Percentiles rank a stretch among this genome's conserved stretches.
Evolutionary conservation across 1,140 invertebrate genomes (phyloP).

Genomic region (Tetramorium parvispinum): DNA sequence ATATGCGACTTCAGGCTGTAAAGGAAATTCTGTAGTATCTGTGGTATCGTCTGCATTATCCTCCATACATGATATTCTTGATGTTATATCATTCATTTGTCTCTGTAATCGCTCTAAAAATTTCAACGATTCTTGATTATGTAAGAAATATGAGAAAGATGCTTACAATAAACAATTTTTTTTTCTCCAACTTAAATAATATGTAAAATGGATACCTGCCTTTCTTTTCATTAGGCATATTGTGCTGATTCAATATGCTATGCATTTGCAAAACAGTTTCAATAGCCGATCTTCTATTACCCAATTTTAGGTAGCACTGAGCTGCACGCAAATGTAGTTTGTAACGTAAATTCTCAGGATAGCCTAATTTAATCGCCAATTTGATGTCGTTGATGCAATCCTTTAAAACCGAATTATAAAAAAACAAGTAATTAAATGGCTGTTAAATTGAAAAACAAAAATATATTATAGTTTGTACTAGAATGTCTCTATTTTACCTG

Average conservation of each 20-base stretch:
- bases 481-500: constrained; percentile 71
- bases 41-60: not conserved
- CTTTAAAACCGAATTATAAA: constrained; percentile 67
- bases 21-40: constrained; percentile 20
- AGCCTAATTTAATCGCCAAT: constrained; percentile 79
- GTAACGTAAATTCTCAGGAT: constrained; percentile 78
- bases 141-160: constrained; percentile 2
- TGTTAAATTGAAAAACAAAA: no score
- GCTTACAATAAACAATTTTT: constrained; percentile 4
- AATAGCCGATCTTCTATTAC: constrained; percentile 73
- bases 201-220: constrained; percentile 67
- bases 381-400: constrained; percentile 83
- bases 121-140: constrained; percentile 21
- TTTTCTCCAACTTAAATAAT: not conserved
- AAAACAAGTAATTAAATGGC: not conserved
- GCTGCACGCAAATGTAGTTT: constrained; percentile 82
- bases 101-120: constrained; percentile 60
- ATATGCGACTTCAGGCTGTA: constrained; percentile 67
- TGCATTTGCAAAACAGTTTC: constrained; percentile 73
- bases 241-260: constrained; percentile 69
- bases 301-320: constrained; percentile 79
- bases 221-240: constrained; percentile 74
- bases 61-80: not conserved
- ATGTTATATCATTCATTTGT: constrained; percentile 57
- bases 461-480: not conserved